These are phyloP conservation scores for Melanophora roralis DNA, from an alignment of 2,888 invertebrate species.

Conservation along the genomic window DNA sequence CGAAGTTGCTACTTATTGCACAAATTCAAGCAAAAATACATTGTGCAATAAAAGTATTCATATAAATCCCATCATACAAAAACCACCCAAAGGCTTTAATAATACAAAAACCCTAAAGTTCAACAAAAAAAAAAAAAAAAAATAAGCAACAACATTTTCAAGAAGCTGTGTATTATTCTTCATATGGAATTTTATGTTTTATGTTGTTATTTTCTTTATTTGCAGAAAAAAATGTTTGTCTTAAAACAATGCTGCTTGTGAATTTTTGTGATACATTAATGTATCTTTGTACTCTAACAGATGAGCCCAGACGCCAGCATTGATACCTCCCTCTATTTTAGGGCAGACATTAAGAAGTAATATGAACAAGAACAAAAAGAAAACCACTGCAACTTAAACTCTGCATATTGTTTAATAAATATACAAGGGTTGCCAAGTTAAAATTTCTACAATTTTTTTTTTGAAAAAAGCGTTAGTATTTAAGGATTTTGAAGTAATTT, in stretches of 20 bases:
- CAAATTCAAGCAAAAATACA: background rate
- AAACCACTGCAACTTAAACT: background rate
- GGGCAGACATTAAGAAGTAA: constrained; percentile 42
- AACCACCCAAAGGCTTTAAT: constrained; percentile 57
- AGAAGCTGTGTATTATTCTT: constrained; percentile 29
- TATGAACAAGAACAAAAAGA: background rate
- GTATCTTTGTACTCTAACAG: constrained; percentile 28
- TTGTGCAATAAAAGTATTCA: constrained; percentile 21
- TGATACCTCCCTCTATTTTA: constrained; percentile 58
- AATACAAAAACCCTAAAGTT: constrained; percentile 31
- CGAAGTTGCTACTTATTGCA: constrained; percentile 35
- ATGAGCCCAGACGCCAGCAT: constrained; percentile 53
- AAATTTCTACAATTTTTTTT: too few relatives aligned
- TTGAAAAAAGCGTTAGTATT: too few relatives aligned
- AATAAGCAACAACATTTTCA: too few relatives aligned
- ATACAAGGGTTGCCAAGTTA: constrained; percentile 29
- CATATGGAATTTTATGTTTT: constrained; percentile 41
- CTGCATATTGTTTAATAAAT: constrained; percentile 7
- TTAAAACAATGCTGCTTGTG: constrained; percentile 50
- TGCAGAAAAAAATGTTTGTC: constrained; percentile 10
- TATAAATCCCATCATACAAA: constrained; percentile 53
- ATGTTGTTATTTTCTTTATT: background rate
- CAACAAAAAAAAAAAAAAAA: constrained; percentile 11
- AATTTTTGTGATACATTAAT: constrained; percentile 53
- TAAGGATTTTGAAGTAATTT: too few relatives aligned